Base-by-base conservation (phyloP, 2,888 invertebrate genomes). In the Drosophila formosana region DNA sequence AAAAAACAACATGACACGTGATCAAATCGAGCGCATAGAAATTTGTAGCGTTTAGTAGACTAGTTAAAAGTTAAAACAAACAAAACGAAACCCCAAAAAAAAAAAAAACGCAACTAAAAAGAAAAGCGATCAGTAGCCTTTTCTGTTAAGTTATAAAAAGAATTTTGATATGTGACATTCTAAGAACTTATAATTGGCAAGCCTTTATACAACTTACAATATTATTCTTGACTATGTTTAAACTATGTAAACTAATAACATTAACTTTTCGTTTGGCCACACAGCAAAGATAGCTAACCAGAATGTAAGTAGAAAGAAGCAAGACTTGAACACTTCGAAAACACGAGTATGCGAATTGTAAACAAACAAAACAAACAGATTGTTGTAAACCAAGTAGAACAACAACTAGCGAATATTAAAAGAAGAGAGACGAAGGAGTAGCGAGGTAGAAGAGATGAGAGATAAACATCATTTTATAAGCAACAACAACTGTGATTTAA, bases 301-400 rank as follows among this genome's bases (percentile, higher is more conserved):
- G 26, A 72, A 63, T 39, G 62, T 64, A 41, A 60, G 56, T 68
- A 69, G 70, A 47, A 39, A 53, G 46, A 70, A 60, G 74, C 78
- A 88, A 88, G 89, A 90, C 89, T 89, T 89, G 82, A 90, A 83
- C 85, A 89, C 88, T 85, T 82, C 77, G 80, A 84, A 82, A 77
- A 67, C 62, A 51, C 2, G 23, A 53, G 37, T 34, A 57, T n/a
- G 25, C 18, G 18, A 58, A 39, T 41, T 47, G 25, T 37, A 60
- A 55, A 37, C 45, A 34, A 61, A 45, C 57, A 57, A 60, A 50
- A 64, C 39, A 47, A 64, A 53, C 68, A 64, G 63, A 75, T 66
- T 75, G 75, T 75, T 66, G 55, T 62, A 62, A 64, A 52, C 32
- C 34, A 70, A 57, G 55, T 65, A 55, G 53, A 57, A 53, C 62